phyloP scores from a whole-genome alignment of 37 sponge, comb jelly and placozoan species.

The Cliona cf. orientalis region DNA sequence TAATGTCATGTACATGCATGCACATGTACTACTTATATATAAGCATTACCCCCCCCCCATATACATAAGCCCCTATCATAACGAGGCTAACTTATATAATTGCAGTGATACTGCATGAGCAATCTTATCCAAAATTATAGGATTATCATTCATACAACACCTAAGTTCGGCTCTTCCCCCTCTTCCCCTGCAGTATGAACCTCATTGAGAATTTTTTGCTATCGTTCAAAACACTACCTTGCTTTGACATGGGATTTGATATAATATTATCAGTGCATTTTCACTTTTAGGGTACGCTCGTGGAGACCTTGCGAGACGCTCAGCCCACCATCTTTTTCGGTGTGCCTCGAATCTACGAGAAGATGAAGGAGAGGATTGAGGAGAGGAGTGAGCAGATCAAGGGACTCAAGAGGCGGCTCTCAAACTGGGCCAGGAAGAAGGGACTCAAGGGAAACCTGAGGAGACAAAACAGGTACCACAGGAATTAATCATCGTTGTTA shows the following conservation, averaged over 20 bases:
- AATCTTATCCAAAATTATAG: too few species aligned
- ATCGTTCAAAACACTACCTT: too few species aligned
- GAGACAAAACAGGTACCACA: constrained; percentile 48
- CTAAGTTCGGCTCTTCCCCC: not conserved
- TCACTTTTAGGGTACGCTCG: constrained; percentile 73
- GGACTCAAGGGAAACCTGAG: constrained; percentile 78
- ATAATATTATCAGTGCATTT: too few species aligned
- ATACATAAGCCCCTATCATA: not conserved
- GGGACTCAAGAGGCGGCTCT: constrained; percentile 56
- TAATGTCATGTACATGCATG: too few species aligned
- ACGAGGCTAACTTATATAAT: too few species aligned
- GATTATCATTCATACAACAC: too few species aligned
- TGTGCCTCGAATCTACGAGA: constrained; percentile 57
- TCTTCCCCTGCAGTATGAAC: not conserved
- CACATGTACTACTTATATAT: too few species aligned
- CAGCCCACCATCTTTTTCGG: constrained; percentile 68
- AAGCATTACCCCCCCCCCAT: not conserved
- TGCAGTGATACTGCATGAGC: too few species aligned
- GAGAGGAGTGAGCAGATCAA: not conserved
- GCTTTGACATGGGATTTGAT: too few species aligned
- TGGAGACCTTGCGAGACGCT: constrained; percentile 67
- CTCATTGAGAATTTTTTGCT: too few species aligned
- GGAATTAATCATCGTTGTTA: not conserved
- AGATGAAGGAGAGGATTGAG: constrained; percentile 64
- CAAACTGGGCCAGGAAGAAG: constrained; percentile 60